Evolutionary conservation across 2,113 vertebrate species (phyloP), one percentile per base, ranked within the genome.

Genomic region (Pteruthius melanotis): DNA sequence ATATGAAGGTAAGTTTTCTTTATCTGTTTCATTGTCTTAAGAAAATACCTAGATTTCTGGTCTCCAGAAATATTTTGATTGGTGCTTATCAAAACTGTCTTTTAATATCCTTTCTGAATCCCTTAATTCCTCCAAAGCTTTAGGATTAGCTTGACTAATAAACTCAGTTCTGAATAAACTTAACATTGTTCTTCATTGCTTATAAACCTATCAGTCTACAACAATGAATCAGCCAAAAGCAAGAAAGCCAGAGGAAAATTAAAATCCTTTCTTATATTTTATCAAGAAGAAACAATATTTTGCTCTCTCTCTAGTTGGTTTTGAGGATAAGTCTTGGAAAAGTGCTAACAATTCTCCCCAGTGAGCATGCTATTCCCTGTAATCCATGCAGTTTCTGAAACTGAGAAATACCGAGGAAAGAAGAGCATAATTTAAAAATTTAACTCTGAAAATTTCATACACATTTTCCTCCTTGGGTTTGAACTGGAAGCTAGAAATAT

Each of bases 91-190:
- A 75, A 84, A 68, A 49, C 11, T 88, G 49, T 77, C n/a, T 92
- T 78, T 94, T 66, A 83, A 77, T 88, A 88, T 72, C 27, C 61
- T 79, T 93, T 79, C 68, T 94, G 77, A 83, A 75, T 95, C 61
- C n/a, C 35, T 64, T 93, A 94, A 93, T 86, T 89, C 69, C 88
- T 81, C 49, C 56, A 68, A 77, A 84, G 68, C 78, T 70, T 80
- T 85, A 84, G 81, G 89, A 94, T 94, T 93, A 93, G 31, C 35
- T 79, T 79, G 31, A 45, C 59, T 54, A 80, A 85, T 72, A 92
- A 95, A 93, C 71, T 89, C 56, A 33, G 15, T 65, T 96, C 40
- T 89, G 70, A 94, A 90, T 64, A 91, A 91, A 78, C 13, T 89
- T 64, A 61, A 54, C 4, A 9, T 45, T 80, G 50, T 70, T 92